Evolutionary conservation across 1,140 invertebrate genomes (phyloP).

Genomic region (Geopemphigus sp.): DNA sequence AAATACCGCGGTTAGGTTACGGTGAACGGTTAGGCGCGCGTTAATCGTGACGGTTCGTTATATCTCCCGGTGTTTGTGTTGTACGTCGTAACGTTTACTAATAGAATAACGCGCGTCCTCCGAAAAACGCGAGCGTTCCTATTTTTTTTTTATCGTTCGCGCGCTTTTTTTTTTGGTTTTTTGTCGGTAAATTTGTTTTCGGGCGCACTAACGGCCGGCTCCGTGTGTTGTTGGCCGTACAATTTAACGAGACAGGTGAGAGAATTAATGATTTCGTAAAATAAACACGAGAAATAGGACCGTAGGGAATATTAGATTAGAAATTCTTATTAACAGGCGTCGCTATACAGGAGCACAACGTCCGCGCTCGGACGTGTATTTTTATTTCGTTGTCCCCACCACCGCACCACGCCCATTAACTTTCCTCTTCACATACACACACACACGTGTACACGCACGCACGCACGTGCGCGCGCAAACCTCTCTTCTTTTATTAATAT

Average conservation of each 20-base stretch:
- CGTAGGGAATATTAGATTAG: constrained; percentile 34
- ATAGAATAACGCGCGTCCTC: neutral
- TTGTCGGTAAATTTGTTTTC: constrained; percentile 12
- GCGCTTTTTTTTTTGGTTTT: neutral
- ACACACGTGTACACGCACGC: too few species aligned
- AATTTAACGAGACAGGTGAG: constrained; percentile 30
- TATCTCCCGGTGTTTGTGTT: too few species aligned
- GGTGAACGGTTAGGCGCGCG: too few species aligned
- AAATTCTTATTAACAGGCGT: constrained; percentile 10
- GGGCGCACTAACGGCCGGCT: neutral
- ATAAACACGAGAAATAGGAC: constrained; percentile 20
- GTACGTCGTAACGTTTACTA: too few species aligned
- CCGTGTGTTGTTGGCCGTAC: neutral
- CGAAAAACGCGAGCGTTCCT: neutral
- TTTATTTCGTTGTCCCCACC: constrained; percentile 35
- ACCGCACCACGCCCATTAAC: too few species aligned
- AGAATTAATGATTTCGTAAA: constrained; percentile 32
- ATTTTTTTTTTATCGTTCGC: neutral
- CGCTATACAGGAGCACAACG: neutral
- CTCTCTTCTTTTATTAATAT: constrained; percentile 38
- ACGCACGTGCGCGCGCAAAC: too few species aligned
- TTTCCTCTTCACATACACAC: too few species aligned
- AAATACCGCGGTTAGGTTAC: too few species aligned
- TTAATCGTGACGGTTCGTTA: too few species aligned
- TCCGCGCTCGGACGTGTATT: constrained; percentile 12